Evolutionary conservation across 2,888 invertebrate species (phyloP), one percentile per base, ranked within the genome.

Genomic region (Camponotus fellah): DNA sequence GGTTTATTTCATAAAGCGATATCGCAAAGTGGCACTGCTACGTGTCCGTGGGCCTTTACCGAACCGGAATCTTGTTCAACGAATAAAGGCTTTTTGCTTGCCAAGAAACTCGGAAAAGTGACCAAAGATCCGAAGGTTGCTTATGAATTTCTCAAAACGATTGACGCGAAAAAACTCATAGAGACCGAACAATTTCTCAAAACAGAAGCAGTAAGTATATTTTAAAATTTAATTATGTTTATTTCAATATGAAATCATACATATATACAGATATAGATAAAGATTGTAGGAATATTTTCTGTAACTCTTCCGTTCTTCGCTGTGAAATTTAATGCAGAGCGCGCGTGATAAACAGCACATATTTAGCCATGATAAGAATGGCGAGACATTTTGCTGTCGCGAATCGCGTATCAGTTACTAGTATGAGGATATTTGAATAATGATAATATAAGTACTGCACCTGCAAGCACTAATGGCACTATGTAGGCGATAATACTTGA

Each of bases 1-100:
- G 94, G 92, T 56, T 87, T 94, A 58, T 94, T 92, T 71, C 93
- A 94, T 77, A 94, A 93, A 82, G 93, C 91, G 0, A 94, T 94
- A 65, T 3, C 82, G 0, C 94, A 94, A 74, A 94, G 94, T 71
- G 94, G 93, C 0, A 87, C 84, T 0, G 83, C 68, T 0, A 4
- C 80, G 0, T 92, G 92, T 87, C 49, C 66, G 21, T 76, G 76
- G 76, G 26, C 37, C 12, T 53, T 49, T 3, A 37, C 17, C 12
- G 66, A 53, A 26, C 37, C 5, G 21, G 5, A 32, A n/a, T 9
- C 14, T 8, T n/a, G 8, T n/a, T 17, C 91, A 0, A 86, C 56
- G 9, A 53, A 65, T 14, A 81, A 79, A 12, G 92, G 84, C n/a
- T 86, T 86, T n/a, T 37, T 69, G 43, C 17, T 94, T 2, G 91